These are phyloP conservation scores for Decapterus maruadsi DNA, from an alignment of 2,797 vertebrate species.

Conservation along the genomic window DNA sequence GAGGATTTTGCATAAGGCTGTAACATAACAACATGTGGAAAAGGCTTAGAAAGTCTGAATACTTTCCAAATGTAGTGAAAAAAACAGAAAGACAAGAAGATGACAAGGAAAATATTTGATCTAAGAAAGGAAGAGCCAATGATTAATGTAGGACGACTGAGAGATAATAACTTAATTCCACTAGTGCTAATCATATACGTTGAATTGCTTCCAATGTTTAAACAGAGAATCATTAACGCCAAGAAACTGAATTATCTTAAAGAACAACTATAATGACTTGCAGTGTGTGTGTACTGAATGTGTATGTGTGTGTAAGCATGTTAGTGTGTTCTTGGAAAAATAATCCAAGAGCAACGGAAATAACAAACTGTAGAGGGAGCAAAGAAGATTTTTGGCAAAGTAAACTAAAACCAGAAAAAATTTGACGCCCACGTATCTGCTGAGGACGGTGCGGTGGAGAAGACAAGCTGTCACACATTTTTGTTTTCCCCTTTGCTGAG, in stretches of 20 bases:
- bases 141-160: conserved; percentile 29
- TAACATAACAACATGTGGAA: too few relatives aligned
- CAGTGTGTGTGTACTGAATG: not conserved
- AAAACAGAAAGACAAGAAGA: conserved; percentile 30
- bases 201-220: conserved; percentile 57
- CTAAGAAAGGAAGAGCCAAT: conserved; percentile 15
- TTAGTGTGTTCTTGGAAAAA: conserved; percentile 39
- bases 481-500: not conserved
- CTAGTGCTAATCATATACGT: conserved; percentile 20
- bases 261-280: conserved; percentile 35
- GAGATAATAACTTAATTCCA: conserved; percentile 39
- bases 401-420: conserved; percentile 35
- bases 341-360: conserved; percentile 30
- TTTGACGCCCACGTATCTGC: conserved; percentile 34
- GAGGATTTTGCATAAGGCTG: too few relatives aligned
- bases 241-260: conserved; percentile 56
- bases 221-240: conserved; percentile 22
- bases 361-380: conserved; percentile 29
- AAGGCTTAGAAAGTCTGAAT: too few relatives aligned
- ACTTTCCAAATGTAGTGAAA: too few relatives aligned
- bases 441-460: not conserved
- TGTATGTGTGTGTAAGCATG: not conserved
- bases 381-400: conserved; percentile 28
- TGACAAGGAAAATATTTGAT: not conserved
- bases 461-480: conserved; percentile 12